Percentiles rank a stretch among this genome's conserved stretches.
Conservation (phyloP, 2,113 vertebrate genomes). For the Nesoenas mayeri region DNA sequence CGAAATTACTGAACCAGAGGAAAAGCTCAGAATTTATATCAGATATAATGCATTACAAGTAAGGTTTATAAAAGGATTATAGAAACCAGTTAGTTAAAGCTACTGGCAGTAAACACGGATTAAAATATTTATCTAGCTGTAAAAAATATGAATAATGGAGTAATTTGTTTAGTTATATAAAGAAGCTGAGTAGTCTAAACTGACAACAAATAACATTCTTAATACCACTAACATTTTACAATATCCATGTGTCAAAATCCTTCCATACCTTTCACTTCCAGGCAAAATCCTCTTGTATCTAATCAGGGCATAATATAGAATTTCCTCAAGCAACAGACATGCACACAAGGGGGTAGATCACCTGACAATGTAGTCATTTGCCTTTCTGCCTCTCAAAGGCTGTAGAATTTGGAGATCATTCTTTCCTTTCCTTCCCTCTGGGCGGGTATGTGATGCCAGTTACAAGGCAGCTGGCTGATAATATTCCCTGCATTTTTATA, state of each 20-base stretch:
- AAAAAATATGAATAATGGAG: constrained; percentile 40
- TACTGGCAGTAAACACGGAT: constrained; percentile 40
- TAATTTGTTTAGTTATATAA: constrained; percentile 3
- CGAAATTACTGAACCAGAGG: neutral
- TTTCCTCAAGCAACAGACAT: neutral
- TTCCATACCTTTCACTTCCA: neutral
- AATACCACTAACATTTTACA: neutral
- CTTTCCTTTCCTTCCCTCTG: neutral
- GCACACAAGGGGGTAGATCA: neutral
- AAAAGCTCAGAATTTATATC: neutral
- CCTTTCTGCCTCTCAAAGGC: neutral
- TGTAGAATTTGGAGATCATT: neutral
- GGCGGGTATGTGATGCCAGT: neutral
- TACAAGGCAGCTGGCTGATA: neutral
- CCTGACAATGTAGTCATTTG: neutral
- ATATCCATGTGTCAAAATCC: neutral
- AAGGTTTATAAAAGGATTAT: constrained; percentile 50
- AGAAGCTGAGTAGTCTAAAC: neutral
- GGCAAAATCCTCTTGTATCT: neutral
- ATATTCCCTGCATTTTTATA: neutral
- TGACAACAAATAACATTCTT: neutral
- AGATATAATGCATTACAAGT: neutral
- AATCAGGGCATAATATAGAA: neutral
- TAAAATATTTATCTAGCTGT: constrained; percentile 56
- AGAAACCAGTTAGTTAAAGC: constrained; percentile 48